These are phyloP conservation scores for Lophius piscatorius DNA, from an alignment of 2,113 vertebrate species.

Conservation along the genomic window DNA sequence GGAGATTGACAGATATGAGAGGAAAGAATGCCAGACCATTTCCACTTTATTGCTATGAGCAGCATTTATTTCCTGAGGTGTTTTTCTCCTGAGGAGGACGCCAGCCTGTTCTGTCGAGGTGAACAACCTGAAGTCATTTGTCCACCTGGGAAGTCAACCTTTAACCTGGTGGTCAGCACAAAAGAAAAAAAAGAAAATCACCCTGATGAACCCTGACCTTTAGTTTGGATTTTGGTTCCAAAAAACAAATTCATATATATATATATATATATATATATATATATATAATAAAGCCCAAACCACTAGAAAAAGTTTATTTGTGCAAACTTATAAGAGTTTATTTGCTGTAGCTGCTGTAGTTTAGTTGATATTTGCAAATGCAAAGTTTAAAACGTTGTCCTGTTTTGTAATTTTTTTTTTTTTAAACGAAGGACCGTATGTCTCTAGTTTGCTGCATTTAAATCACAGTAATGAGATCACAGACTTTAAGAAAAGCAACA, in stretches of 20 bases:
- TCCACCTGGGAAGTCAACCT: constrained; percentile 58
- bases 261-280: too few relatives aligned
- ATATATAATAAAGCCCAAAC: too few relatives aligned
- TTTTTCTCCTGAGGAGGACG: not conserved
- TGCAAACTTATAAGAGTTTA: too few relatives aligned
- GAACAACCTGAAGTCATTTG: constrained; percentile 30
- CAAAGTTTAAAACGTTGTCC: too few relatives aligned
- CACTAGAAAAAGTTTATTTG: too few relatives aligned
- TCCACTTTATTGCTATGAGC: constrained; percentile 21
- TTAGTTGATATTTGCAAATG: too few relatives aligned
- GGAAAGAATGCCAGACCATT: constrained; percentile 21
- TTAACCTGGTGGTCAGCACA: constrained; percentile 29
- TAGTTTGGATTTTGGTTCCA: too few relatives aligned
- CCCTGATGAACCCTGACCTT: constrained; percentile 52
- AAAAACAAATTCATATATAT: too few relatives aligned
- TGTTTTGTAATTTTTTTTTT: too few relatives aligned
- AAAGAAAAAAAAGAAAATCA: not conserved
- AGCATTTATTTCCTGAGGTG: constrained; percentile 22
- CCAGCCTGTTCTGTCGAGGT: constrained; percentile 44
- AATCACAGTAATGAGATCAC: constrained; percentile 10
- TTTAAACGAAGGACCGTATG: too few relatives aligned
- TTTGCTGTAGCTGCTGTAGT: too few relatives aligned
- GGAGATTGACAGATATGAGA: constrained; percentile 21
- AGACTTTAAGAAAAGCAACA: not conserved
- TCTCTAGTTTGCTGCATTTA: constrained; percentile 1